Evolutionary conservation across 2,888 invertebrate genomes (phyloP), one percentile per base, ranked within the genome.

Genomic region (Eupithecia exiguata): DNA sequence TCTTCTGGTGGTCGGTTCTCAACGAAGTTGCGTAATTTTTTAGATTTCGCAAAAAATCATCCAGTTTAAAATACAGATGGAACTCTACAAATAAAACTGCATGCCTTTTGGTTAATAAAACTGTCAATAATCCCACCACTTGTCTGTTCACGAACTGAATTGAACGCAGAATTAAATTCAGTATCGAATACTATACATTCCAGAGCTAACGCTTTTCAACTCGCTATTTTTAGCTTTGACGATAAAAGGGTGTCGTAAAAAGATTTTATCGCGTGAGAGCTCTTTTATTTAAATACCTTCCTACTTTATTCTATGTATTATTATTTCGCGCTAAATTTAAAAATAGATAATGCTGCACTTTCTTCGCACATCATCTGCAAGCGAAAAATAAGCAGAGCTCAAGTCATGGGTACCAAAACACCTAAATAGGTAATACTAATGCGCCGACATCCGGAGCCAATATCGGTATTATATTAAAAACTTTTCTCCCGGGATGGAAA

Each of bases 91-190:
- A 53, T 21, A 25, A 58, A 58, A 25, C 5, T 58, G 58, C 58
- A 12, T 25, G 58, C 58, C 58, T 58, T 5, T 58, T 58, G 25
- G 58, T 58, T 58, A 58, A 35, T 62, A 35, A 35, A 49, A 49
- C 36, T 68, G 49, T 53, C 40, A 62, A 62, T 62, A 35, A 35
- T 18, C 35, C 18, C 2, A 62, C 62, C 62, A 62, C 62, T 62
- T 58, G 58, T 58, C 21, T 25, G 58, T 58, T 6, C 14, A 5
- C 30, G 35, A 62, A 35, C 18, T 35, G 30, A 62, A 38, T 38
- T 25, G 69, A 61, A 61, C 25, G 58, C 58, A 69, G 58, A 58
- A 69, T 69, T 69, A 36, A 61, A 69, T 69, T 69, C 69, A 40
- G 38, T 69, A 58, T 38, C 61, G 36, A 46, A 46, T 38, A 10